Conservation (phyloP, 2,113 vertebrate genomes). For the Cryptomyrus ogoouensis region DNA sequence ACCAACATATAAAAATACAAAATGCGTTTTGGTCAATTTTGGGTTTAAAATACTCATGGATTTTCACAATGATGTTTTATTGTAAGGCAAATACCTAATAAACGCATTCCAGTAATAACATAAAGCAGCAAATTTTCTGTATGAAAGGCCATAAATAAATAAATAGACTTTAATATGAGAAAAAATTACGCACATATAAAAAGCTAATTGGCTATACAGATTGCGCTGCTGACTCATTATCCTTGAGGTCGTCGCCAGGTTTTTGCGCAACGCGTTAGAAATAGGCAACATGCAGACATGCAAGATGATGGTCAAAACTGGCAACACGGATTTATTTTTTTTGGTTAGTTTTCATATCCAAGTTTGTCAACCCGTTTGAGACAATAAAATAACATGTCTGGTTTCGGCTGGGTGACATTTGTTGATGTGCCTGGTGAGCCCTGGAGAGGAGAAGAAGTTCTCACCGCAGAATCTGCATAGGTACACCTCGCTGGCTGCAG, state of each 20-base stretch:
- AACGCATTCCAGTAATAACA: conserved; percentile 5
- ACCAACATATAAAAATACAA: conserved; percentile 21
- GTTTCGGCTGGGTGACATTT: conserved; percentile 41
- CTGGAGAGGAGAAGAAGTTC: conserved; percentile 40
- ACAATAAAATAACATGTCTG: conserved; percentile 36
- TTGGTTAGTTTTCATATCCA: neutral
- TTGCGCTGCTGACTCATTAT: neutral
- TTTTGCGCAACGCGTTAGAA: neutral
- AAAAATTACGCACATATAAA: neutral
- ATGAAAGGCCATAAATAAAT: conserved; percentile 24
- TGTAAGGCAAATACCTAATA: neutral
- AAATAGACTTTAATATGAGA: conserved; percentile 26
- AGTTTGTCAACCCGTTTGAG: conserved; percentile 20
- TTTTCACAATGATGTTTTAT: neutral
- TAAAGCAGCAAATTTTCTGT: conserved; percentile 16
- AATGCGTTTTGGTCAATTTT: conserved; percentile 15
- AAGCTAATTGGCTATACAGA: neutral
- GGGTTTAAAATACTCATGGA: neutral
- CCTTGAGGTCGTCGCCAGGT: neutral
- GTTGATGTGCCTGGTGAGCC: conserved; percentile 44
- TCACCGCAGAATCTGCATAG: conserved; percentile 40
- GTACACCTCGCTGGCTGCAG: conserved; percentile 20
- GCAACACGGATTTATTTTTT: neutral
- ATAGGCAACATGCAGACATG: neutral
- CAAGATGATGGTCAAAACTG: neutral